Evolutionary conservation across 1,140 invertebrate genomes (phyloP).

Genomic region (Carcinoscorpius rotundicauda): DNA sequence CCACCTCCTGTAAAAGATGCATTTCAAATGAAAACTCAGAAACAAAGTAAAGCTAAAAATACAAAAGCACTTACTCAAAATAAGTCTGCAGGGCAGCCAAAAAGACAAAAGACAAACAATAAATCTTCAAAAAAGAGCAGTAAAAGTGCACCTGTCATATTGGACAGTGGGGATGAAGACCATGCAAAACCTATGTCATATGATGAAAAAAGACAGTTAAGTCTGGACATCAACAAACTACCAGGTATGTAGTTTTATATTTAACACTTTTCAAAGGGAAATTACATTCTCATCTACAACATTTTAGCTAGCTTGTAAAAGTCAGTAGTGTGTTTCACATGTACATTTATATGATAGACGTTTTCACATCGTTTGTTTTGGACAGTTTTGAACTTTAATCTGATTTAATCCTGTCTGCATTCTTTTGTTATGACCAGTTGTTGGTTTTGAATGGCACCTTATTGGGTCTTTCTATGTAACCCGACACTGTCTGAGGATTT

Average conservation of each 20-base stretch:
- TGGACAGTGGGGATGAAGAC: constrained; percentile 90
- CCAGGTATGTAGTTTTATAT: constrained; percentile 42
- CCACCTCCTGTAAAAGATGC: constrained; percentile 23
- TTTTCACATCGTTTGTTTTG: too few relatives aligned
- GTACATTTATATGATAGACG: too few relatives aligned
- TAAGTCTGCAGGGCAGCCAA: constrained; percentile 14
- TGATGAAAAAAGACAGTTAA: constrained; percentile 95
- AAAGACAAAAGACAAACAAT: constrained; percentile 19
- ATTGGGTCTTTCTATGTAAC: too few relatives aligned
- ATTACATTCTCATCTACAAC: constrained; percentile 9
- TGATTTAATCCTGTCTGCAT: too few relatives aligned
- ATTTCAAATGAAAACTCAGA: constrained; percentile 25
- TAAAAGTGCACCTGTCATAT: constrained; percentile 33
- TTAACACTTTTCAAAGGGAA: constrained; percentile 4
- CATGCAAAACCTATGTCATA: constrained; percentile 98
- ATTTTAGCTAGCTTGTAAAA: too few relatives aligned
- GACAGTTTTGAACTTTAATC: too few relatives aligned
- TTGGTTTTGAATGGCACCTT: too few relatives aligned
- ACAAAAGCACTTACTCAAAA: constrained; percentile 25
- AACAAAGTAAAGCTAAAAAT: constrained; percentile 22
- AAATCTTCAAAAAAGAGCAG: constrained; percentile 22
- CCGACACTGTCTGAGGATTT: too few relatives aligned
- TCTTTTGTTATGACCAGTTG: too few relatives aligned
- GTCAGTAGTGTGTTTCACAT: too few relatives aligned
- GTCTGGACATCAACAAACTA: constrained; percentile 96